A percentile compares a stretch with the other conserved stretches of the same genome.
These are phyloP conservation scores for Anomalospiza imberbis DNA, from an alignment of 2,797 vertebrate genomes.

Conservation along the genomic window DNA sequence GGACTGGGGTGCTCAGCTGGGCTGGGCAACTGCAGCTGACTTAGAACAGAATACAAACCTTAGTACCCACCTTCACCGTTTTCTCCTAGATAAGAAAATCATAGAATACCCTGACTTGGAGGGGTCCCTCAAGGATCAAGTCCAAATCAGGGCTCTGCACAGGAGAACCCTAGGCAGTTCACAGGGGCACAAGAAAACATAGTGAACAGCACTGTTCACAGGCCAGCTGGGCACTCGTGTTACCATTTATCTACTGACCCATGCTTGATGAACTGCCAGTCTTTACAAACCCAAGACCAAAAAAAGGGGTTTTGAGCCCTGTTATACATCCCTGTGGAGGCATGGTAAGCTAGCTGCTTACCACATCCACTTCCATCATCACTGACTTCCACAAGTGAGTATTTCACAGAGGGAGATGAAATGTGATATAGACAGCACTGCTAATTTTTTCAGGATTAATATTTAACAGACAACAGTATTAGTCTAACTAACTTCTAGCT, in stretches of 20 bases:
- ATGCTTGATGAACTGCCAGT: background rate
- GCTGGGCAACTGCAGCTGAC: background rate
- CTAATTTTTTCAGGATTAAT: background rate
- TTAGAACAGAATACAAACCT: background rate
- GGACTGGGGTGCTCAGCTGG: background rate
- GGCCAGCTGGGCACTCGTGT: rapidly evolving
- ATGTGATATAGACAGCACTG: background rate
- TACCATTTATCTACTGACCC: background rate
- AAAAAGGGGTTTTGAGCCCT: background rate
- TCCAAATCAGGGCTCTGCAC: background rate
- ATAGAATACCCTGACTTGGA: background rate
- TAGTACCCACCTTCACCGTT: background rate
- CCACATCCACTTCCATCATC: background rate
- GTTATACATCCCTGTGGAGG: background rate
- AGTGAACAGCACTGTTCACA: background rate
- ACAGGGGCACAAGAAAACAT: background rate
- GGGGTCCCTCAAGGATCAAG: background rate
- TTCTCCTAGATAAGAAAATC: background rate
- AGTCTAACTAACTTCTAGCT: background rate
- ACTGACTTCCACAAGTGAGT: background rate
- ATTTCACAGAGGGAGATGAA: background rate
- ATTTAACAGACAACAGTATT: background rate
- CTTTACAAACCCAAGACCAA: background rate
- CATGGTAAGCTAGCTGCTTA: background rate
- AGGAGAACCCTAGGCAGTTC: background rate